Evolutionary conservation across 2,113 vertebrate genomes (phyloP).

Genomic region (Thamnophis sirtalis): DNA sequence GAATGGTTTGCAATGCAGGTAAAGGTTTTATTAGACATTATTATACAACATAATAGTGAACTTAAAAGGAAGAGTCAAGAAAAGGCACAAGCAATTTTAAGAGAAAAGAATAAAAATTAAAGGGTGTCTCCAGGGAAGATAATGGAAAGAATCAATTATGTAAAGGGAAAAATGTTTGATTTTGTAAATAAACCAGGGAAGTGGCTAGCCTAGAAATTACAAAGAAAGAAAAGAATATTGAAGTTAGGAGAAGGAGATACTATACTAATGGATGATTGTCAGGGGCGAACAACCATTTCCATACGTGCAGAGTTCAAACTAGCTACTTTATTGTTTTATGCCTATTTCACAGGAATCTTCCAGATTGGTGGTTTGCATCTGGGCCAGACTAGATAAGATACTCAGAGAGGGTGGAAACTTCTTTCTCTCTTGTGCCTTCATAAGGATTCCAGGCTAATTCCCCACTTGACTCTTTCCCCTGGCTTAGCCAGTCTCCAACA

Average conservation of each 20-base stretch:
- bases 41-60: not conserved
- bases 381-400: not conserved
- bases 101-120: not conserved
- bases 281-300: not conserved
- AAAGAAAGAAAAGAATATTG: not conserved
- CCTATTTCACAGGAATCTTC: not conserved
- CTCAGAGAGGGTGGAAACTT: not conserved
- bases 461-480: not conserved
- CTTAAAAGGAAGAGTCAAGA: not conserved
- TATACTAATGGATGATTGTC: not conserved
- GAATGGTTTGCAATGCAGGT: not conserved
- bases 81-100: not conserved
- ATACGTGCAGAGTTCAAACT: not conserved
- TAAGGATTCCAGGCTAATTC: not conserved
- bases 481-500: not conserved
- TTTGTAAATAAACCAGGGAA: not conserved
- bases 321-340: not conserved
- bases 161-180: not conserved
- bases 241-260: not conserved
- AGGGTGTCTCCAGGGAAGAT: not conserved
- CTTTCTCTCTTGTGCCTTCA: not conserved
- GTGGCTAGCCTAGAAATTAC: not conserved
- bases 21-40: not conserved
- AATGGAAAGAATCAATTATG: not conserved
- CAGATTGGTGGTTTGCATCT: not conserved